Evolutionary conservation across 2,113 vertebrate species (phyloP).

Genomic region (Thinocorus orbignyianus): DNA sequence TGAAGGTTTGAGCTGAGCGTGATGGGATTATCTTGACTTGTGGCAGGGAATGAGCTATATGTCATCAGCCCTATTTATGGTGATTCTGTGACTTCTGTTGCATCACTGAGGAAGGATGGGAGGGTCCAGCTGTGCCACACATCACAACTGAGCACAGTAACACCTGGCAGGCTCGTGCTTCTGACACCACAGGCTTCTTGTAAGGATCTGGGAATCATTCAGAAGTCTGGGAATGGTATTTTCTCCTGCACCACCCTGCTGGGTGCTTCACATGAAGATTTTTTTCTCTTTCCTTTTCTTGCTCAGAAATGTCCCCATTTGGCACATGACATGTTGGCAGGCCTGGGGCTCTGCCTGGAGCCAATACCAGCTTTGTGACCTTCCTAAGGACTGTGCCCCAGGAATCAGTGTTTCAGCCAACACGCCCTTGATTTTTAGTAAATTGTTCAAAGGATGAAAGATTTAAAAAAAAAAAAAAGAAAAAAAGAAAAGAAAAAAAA

Average conservation of each 20-base stretch:
- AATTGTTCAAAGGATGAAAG: not conserved
- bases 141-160: not conserved
- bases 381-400: not conserved
- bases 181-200: not conserved
- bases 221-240: not conserved
- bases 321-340: not conserved
- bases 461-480: too few species aligned
- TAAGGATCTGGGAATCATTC: not conserved
- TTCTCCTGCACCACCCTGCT: not conserved
- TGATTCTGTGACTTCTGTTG: not conserved
- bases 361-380: not conserved
- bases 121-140: not conserved
- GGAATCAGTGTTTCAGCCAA: not conserved
- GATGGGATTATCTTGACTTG: not conserved
- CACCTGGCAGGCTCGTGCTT: fast-evolving
- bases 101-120: not conserved
- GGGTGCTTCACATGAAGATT: not conserved
- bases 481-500: too few species aligned
- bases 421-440: not conserved
- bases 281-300: not conserved
- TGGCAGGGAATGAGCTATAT: not conserved
- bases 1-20: not conserved
- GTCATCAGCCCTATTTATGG: too few species aligned
- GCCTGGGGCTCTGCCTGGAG: too few species aligned
- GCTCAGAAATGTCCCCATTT: not conserved